Evolutionary conservation across 2,113 vertebrate species (phyloP), one percentile per base, ranked within the genome.

Genomic region (Alces alces): DNA sequence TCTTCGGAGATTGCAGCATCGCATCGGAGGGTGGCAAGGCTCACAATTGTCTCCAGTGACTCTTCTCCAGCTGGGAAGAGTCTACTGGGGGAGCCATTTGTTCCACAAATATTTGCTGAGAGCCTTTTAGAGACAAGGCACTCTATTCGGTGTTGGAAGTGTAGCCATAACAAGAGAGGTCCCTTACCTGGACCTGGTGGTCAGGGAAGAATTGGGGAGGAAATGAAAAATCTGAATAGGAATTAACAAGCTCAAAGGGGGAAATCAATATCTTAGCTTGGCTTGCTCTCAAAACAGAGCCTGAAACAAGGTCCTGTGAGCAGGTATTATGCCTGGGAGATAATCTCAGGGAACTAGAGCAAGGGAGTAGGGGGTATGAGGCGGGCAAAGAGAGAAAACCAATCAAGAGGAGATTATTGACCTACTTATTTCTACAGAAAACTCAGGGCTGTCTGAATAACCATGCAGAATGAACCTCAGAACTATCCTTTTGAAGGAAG

Each of bases 101-200:
- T 60, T 86, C 95, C 80, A 86, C 95, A 95, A 97, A 96, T 92
- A 96, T 95, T 95, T 95, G 73, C 55, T 0, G 33, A 95, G 80
- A 43, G 28, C 2, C 91, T 91, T 95, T 91, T 76, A 36, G 52
- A 93, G 36, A 93, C 23, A 1, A 55, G 83, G 14, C 60, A 23
- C 9, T 36, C 66, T 61, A 10, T 58, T 30, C 45, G 89, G 73
- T 80, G 39, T 61, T 84, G 60, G 83, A 39, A 76, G 58, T 12
- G 7, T 28, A 70, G 28, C 28, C 33, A 4, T 78, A 66, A 30
- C 23, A 30, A 93, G 21, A 79, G 43, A 39, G 25, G 16, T 11
- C 28, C 61, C 47, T 82, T 45, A 17, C 39, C 86, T 36, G 14
- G 84, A 57, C 36, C 10, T 33, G 19, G 36, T 16, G 61, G 33